Conservation (phyloP, 2,888 invertebrate species). For the Rugalucina vietnamica region DNA sequence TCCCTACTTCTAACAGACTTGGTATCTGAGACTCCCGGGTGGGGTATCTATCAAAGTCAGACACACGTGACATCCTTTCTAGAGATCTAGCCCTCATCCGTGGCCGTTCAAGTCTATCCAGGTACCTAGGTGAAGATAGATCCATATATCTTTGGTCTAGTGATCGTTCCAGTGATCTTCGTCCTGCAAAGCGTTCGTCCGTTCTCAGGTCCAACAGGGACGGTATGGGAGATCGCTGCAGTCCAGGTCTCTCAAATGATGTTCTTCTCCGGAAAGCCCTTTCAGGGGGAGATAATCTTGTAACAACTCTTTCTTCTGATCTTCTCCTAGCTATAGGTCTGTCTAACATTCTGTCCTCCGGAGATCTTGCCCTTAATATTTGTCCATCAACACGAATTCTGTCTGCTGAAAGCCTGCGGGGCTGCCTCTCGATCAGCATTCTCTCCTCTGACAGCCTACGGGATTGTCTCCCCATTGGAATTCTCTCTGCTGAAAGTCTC, state of each 20-base stretch:
- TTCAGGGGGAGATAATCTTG: not conserved
- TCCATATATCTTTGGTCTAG: not conserved
- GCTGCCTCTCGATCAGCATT: not conserved
- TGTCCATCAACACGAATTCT: not conserved
- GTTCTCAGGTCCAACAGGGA: not conserved
- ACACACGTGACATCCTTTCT: not conserved
- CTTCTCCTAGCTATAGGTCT: not conserved
- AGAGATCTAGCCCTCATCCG: not conserved
- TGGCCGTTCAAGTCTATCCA: no score
- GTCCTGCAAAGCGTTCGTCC: not conserved
- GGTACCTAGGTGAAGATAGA: not conserved
- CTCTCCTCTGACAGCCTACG: not conserved
- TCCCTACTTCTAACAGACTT: not conserved
- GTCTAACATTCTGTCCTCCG: not conserved
- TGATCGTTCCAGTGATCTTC: slow-evolving; percentile 4
- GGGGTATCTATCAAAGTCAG: not conserved
- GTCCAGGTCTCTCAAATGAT: not conserved
- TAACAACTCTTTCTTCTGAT: not conserved
- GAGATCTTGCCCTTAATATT: not conserved
- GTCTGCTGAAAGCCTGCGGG: not conserved
- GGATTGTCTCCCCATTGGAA: not conserved
- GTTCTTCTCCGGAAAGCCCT: not conserved
- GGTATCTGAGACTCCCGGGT: not conserved
- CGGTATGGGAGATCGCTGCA: not conserved
- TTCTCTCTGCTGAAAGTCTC: not conserved